Evolutionary conservation across 2,888 invertebrate genomes (phyloP), one percentile per base, ranked within the genome.

Genomic region (Ormyrus thymus): DNA sequence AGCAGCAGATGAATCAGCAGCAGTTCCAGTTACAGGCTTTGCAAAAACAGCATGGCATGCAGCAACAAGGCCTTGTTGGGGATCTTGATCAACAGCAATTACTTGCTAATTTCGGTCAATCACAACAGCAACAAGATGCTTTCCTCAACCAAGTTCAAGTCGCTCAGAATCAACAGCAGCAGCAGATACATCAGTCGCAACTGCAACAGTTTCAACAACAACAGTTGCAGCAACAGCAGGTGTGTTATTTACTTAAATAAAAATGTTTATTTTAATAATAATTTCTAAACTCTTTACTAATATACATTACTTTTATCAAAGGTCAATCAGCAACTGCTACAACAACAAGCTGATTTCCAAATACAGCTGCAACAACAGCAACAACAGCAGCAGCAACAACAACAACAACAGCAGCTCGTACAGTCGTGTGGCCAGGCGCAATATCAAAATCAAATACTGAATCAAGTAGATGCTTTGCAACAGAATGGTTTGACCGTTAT

Each of bases 361-460:
- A 85, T 88, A 82, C 85, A 84, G 87, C 88, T 93, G 83, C 91
- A 89, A 66, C 89, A 91, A 85, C 90, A 87, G 59, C 86, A 86
- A 66, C 85, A 86, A 46, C 85, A 85, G 76, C 86, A 85, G 76
- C 90, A 89, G 74, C 90, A 90, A 56, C 86, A 86, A 61, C 85
- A 86, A 68, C 86, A 86, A 46, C 89, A 86, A 77, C 86, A 87
- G 64, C 89, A 88, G 78, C 82, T 89, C 77, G 80, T 87, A 7
- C 90, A 91, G 83, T 88, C 90, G 51, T 90, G 89, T 81, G 85
- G 86, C 8, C 86, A 86, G 58, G 84, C 86, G 62, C 87, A 88
- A 70, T 89, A 88, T 84, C 84, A 89, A 51, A 81, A 82, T 82
- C 87, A 88, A 79, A 86, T 86, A 84, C 87, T 91, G 65, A 89